Evolutionary conservation across 2,113 vertebrate genomes (phyloP).

Genomic region (Sakesphorus luctuosus): DNA sequence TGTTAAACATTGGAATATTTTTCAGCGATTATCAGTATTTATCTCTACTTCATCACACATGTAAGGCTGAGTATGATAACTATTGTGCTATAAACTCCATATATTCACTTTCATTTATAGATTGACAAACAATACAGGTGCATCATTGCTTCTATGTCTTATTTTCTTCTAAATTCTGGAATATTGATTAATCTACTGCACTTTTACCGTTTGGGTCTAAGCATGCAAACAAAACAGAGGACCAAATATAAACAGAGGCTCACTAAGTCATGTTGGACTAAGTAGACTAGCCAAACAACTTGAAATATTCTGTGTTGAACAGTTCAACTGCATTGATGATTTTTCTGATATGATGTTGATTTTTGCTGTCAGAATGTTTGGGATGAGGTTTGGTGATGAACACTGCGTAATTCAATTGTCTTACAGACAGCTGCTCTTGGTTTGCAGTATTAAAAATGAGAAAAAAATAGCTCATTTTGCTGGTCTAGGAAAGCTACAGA

Average conservation of each 20-base stretch:
- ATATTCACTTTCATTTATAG: not conserved
- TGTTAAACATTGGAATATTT: not conserved
- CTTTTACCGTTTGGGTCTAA: not conserved
- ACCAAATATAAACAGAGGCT: not conserved
- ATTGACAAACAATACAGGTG: not conserved
- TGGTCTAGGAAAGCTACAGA: not conserved
- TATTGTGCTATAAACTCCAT: not conserved
- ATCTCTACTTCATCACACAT: not conserved
- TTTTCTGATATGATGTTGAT: not conserved
- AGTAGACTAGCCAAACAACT: not conserved
- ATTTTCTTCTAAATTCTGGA: not conserved
- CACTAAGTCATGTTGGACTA: not conserved
- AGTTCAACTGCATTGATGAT: not conserved
- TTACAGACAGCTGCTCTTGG: not conserved
- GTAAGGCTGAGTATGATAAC: not conserved
- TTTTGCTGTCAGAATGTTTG: not conserved
- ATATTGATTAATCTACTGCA: not conserved
- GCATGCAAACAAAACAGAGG: not conserved
- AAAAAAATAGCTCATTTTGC: not conserved
- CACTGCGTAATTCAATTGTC: not conserved
- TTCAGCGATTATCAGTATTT: not conserved
- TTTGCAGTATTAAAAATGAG: not conserved
- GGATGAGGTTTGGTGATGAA: not conserved
- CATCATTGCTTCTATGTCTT: not conserved
- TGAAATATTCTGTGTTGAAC: not conserved